These are phyloP conservation scores for Cassiopea xamachana DNA, from an alignment of 30 jellyfish, hydroid and myxozoan genomes.

Conservation along the genomic window DNA sequence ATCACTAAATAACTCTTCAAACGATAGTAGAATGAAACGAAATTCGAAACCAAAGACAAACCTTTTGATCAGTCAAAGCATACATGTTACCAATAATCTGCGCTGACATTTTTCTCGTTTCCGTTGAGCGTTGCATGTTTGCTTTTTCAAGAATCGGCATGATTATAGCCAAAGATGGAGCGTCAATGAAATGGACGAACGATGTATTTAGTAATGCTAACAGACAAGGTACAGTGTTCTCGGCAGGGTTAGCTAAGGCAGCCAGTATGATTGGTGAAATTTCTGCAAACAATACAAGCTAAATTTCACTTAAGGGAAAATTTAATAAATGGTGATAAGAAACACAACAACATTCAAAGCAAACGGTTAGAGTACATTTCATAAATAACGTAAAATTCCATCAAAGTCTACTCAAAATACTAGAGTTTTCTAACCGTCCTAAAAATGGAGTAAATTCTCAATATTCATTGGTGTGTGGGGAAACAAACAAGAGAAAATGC, in stretches of 20 bases:
- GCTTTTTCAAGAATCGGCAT: slow-evolving; percentile 98
- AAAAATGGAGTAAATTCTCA: no score
- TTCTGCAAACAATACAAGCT: slow-evolving; percentile 44
- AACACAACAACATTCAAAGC: no score
- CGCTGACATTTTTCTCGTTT: slow-evolving; percentile 99
- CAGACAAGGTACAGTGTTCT: slow-evolving; percentile 91
- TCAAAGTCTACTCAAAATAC: no score
- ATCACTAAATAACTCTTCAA: no score
- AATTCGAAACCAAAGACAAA: neutral
- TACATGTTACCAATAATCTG: slow-evolving; percentile 98
- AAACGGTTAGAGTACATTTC: no score
- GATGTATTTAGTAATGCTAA: slow-evolving; percentile 92
- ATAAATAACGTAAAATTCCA: no score
- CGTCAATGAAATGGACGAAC: slow-evolving; percentile 96
- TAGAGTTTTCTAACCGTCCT: no score
- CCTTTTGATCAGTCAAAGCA: slow-evolving; percentile 98
- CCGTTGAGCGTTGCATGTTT: slow-evolving; percentile 91
- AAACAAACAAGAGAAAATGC: no score
- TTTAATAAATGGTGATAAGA: neutral
- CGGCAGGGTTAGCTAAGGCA: slow-evolving; percentile 91
- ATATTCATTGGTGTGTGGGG: no score
- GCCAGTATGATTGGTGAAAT: slow-evolving; percentile 91
- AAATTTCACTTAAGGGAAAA: neutral
- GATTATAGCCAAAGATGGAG: slow-evolving; percentile 96
- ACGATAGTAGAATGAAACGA: no score